Conservation (phyloP, 2,113 vertebrate genomes). For the Turnix velox region DNA sequence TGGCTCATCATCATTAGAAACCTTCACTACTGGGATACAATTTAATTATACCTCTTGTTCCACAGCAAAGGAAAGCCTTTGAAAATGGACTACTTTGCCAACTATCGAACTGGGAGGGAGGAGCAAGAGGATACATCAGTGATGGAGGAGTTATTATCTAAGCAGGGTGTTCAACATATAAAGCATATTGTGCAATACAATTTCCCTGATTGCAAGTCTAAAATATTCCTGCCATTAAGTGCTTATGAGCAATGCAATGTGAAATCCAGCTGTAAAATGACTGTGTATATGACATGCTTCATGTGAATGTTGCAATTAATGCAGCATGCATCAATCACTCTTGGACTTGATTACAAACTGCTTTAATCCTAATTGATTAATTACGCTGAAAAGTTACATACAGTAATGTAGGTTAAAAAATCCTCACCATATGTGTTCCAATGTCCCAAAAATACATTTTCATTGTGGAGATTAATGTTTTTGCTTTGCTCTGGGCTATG, state of each 20-base stretch:
- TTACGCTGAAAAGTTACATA: slow-evolving; percentile 40
- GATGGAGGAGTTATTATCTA: slow-evolving; percentile 3
- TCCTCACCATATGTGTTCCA: background rate
- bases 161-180: background rate
- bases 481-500: background rate
- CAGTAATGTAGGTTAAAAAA: slow-evolving; percentile 27
- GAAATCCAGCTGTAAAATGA: slow-evolving; percentile 58
- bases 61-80: slow-evolving; percentile 57
- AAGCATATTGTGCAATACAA: slow-evolving; percentile 62
- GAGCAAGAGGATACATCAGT: slow-evolving; percentile 18
- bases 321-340: slow-evolving; percentile 50
- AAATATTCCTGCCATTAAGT: slow-evolving; percentile 47
- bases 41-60: slow-evolving; percentile 73
- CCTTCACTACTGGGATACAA: slow-evolving; percentile 71
- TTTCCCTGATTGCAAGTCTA: slow-evolving; percentile 58
- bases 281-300: slow-evolving; percentile 40
- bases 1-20: slow-evolving; percentile 79
- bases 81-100: slow-evolving; percentile 56
- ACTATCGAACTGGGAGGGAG: background rate
- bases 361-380: slow-evolving; percentile 58
- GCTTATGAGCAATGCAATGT: slow-evolving; percentile 42
- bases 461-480: background rate
- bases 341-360: slow-evolving; percentile 55
- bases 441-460: slow-evolving; percentile 42
- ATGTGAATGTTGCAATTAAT: slow-evolving; percentile 54